These are phyloP conservation scores for Zoanthus gigantus DNA, from an alignment of 92 coral and sea anemone genomes.

Conservation along the genomic window DNA sequence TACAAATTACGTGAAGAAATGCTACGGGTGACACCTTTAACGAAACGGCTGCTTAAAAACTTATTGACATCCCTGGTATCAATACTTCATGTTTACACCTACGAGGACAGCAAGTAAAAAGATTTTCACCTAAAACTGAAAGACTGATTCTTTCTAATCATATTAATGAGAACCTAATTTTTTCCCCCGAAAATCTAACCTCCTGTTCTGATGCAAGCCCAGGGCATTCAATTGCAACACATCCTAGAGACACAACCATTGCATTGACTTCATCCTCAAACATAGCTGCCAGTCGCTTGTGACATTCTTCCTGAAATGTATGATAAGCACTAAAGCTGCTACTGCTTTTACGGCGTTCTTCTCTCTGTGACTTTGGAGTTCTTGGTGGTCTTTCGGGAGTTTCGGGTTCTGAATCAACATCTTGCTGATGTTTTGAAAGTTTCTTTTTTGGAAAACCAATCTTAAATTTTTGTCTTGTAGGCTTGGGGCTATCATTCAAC, in stretches of 20 bases:
- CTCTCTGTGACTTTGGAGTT: slow-evolving; percentile 1
- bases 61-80: no score
- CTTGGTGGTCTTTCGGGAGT: slow-evolving; percentile 43
- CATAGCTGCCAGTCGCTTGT: slow-evolving; percentile 22
- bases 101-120: no score
- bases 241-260: slow-evolving; percentile 40
- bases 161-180: no score
- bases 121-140: no score
- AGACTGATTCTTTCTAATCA: no score
- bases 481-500: slow-evolving; percentile 16
- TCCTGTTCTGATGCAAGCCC: slow-evolving; percentile 48
- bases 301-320: slow-evolving; percentile 35
- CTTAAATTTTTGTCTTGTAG: slow-evolving; percentile 30
- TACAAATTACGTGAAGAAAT: no score
- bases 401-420: slow-evolving; percentile 36
- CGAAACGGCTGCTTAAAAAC: no score
- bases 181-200: not conserved
- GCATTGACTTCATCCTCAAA: slow-evolving; percentile 29
- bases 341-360: not conserved
- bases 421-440: slow-evolving; percentile 16
- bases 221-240: slow-evolving; percentile 36
- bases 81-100: no score
- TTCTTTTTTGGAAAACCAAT: slow-evolving; percentile 27
- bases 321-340: slow-evolving; percentile 19
- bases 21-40: no score